Base-by-base conservation (phyloP, 2,113 vertebrate species). In the Melanerpes formicivorus region DNA sequence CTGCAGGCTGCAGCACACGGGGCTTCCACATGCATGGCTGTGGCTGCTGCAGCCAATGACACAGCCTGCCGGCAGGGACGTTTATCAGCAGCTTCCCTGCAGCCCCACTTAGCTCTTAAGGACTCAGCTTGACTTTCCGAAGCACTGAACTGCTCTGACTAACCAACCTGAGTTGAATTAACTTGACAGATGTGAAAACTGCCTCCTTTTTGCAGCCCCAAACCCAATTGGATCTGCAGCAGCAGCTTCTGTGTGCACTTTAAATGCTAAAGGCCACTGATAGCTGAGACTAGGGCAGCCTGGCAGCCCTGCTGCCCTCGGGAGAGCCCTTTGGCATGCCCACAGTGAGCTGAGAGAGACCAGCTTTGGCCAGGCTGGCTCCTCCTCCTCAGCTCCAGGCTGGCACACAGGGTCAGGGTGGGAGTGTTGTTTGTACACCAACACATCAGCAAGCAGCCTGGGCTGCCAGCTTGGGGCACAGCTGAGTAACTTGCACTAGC, bases 141-240 rank as follows among this genome's bases (percentile, higher is more conserved):
- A 86, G 75, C 54, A 90, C 66, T 93, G 80, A 92, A 84, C 81
- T 74, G 84, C 69, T 95, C 85, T 82, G 79, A 87, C 70, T 86
- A 93, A 87, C 74, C 80, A 89, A 70, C 62, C 74, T 75, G 52
- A 75, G 88, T 63, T 81, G 87, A 94, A 90, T 93, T 88, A 92
- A 88, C 60, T 50, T 84, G 88, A 66, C 94, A 95, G 87, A 84
- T 80, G 59, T 89, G 78, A 84, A 81, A 87, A 74, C 76, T 81
- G 70, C 64, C 50, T 90, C 58, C 40, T 71, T 86, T 94, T 90
- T 88, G 18, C 55, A 76, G 70, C 55, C 66, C 59, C 55, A 27
- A 80, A 89, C n/a, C 9, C 37, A 80, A 46, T 32, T 89, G 29
- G 17, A 64, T 88, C 64, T 72, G 60, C 42, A 55, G 48, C 42